These are phyloP conservation scores for Cyrtonyx montezumae DNA, from an alignment of 2,113 vertebrate genomes.

Conservation along the genomic window DNA sequence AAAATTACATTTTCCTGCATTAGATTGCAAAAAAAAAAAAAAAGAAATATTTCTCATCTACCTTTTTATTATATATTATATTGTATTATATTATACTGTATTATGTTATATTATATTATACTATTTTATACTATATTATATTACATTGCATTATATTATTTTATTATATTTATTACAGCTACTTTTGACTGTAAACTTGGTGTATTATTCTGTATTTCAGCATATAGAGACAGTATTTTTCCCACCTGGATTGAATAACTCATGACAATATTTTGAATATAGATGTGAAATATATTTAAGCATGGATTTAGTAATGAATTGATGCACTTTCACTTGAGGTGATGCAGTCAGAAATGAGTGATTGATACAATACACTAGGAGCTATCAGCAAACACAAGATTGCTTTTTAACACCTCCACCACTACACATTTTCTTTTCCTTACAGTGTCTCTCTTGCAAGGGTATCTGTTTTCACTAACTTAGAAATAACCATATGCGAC, in stretches of 20 bases:
- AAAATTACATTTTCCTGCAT: background rate
- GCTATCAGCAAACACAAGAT: background rate
- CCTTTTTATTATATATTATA: background rate
- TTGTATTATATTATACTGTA: too few species aligned
- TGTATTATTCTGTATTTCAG: background rate
- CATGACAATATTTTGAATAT: background rate
- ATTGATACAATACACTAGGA: background rate
- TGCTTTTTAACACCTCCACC: background rate
- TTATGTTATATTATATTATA: too few species aligned
- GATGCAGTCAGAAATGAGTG: background rate
- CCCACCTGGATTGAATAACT: background rate
- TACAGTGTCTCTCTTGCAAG: background rate
- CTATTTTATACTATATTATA: too few species aligned
- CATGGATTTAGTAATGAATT: background rate
- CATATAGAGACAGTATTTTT: background rate
- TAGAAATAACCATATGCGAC: background rate
- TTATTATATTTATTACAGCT: background rate
- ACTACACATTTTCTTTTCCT: background rate
- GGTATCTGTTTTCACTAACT: background rate
- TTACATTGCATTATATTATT: too few species aligned
- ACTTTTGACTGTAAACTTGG: background rate
- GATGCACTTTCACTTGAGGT: background rate
- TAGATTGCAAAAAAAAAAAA: background rate
- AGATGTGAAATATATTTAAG: background rate
- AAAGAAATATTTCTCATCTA: background rate